A percentile compares a stretch with the other conserved stretches of the same genome.
phyloP scores from a whole-genome alignment of 35 echinoderm and acorn worm genomes.

The Ophioderma brevispina region DNA sequence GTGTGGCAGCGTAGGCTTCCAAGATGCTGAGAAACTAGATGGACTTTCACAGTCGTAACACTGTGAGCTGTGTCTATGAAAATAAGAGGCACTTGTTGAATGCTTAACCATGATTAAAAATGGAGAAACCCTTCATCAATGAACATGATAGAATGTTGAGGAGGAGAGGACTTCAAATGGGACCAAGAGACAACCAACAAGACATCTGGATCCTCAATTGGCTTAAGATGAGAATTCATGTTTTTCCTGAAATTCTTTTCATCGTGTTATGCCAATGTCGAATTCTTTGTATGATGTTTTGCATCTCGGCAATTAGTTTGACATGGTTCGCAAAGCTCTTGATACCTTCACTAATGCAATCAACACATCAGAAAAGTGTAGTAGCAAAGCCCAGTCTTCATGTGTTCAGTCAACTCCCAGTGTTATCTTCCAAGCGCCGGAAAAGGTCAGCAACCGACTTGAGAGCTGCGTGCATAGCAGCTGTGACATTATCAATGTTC shows the following conservation, averaged over 20 bases:
- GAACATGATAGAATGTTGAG: too few species aligned
- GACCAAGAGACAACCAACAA: not conserved
- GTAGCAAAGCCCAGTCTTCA: too few species aligned
- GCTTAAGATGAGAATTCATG: not conserved
- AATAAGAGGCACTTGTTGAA: not conserved
- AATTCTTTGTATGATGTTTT: not conserved
- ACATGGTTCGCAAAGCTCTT: too few species aligned
- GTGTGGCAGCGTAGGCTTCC: not conserved
- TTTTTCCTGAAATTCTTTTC: not conserved
- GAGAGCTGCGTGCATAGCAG: not conserved
- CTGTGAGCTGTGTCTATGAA: not conserved
- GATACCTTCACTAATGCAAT: too few species aligned
- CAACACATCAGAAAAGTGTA: not conserved
- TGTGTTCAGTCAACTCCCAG: too few species aligned
- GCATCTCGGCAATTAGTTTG: not conserved
- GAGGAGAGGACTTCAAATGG: not conserved
- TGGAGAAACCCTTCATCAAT: too few species aligned
- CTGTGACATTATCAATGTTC: not conserved
- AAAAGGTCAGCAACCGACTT: too few species aligned
- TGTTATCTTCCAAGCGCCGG: too few species aligned
- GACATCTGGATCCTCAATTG: not conserved
- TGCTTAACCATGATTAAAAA: too few species aligned
- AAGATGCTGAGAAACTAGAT: not conserved
- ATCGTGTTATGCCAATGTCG: not conserved
- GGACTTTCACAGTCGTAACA: not conserved